Evolutionary conservation across 2,888 invertebrate genomes (phyloP), one percentile per base, ranked within the genome.

Genomic region (Phoronis australis): DNA sequence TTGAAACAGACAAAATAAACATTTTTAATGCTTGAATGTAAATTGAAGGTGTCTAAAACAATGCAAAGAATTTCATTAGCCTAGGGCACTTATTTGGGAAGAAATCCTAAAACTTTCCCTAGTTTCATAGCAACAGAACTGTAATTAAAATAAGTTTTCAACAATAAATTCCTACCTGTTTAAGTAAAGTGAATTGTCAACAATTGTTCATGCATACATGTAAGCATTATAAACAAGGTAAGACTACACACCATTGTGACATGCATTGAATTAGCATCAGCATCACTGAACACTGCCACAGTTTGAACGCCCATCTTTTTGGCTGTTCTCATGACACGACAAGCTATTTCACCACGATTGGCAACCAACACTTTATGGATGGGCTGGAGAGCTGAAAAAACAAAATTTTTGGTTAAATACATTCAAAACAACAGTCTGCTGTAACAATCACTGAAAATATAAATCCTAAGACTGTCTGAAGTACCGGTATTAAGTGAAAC

Each of bases 211-310:
- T 39, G 18, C 39, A 41, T 37, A 20, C 48, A 50, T 35, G n/a
- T 39, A 48, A 49, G 31, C 22, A 37, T 37, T 20, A 25, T 27
- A 39, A 45, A 21, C 6, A n/a, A n/a, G n/a, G n/a, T n/a, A 27
- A n/a, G 21, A 46, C 25, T 27, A 50, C 6, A 62, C 65, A 76
- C 79, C 69, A 73, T 61, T 31, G 69, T 62, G 35, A 76, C 76
- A 66, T 78, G 78, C 48, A 77, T 82, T 0, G 94, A 83, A 77
- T 88, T 80, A 73, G 82, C 83, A 75, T 97, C 96, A 1, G 87
- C 90, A 77, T 96, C 93, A 47, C 94, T 95, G 76, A 88, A 99
- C 0, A 99, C 90, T 2, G 96, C 94, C 1, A 99, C 96, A 0
- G 94, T 91, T 67, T 85, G 84, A 5, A 95, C 84, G 42, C 95